Conservation (phyloP, 2,113 vertebrate genomes). For the Ivindomyrus marchei region DNA sequence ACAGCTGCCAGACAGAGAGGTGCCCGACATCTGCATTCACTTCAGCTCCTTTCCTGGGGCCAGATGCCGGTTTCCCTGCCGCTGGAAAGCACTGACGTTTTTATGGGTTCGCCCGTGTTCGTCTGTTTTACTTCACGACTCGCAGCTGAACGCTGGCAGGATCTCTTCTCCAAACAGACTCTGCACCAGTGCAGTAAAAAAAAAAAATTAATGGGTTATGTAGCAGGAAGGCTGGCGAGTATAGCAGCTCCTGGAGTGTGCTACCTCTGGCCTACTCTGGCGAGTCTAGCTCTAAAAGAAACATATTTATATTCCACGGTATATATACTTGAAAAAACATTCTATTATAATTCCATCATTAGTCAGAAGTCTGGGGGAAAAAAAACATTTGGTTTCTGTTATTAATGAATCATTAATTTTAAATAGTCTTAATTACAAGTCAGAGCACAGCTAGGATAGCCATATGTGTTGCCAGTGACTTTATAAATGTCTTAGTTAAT, state of each 20-base stretch:
- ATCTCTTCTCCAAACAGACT: neutral
- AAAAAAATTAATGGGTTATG: neutral
- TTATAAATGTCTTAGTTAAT: constrained; percentile 14
- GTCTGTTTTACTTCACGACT: constrained; percentile 3
- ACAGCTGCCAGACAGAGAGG: constrained; percentile 11
- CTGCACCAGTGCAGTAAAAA: neutral
- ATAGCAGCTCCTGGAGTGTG: neutral
- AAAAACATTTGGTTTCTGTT: neutral
- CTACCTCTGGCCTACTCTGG: neutral
- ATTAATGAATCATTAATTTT: constrained; percentile 17
- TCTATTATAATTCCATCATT: neutral
- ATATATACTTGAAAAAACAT: neutral
- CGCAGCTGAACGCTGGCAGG: neutral
- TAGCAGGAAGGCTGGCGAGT: neutral
- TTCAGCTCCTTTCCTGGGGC: constrained; percentile 19
- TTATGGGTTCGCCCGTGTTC: neutral
- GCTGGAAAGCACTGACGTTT: constrained; percentile 15
- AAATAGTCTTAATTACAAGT: constrained; percentile 12
- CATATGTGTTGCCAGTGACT: neutral
- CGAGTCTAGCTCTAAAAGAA: neutral
- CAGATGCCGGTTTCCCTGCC: constrained; percentile 33
- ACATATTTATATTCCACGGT: neutral
- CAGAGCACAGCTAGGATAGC: neutral
- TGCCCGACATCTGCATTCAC: constrained; percentile 31
- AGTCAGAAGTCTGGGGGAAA: neutral